These are phyloP conservation scores for Eclectus roratus DNA, from an alignment of 2,113 vertebrate genomes.

Conservation along the genomic window DNA sequence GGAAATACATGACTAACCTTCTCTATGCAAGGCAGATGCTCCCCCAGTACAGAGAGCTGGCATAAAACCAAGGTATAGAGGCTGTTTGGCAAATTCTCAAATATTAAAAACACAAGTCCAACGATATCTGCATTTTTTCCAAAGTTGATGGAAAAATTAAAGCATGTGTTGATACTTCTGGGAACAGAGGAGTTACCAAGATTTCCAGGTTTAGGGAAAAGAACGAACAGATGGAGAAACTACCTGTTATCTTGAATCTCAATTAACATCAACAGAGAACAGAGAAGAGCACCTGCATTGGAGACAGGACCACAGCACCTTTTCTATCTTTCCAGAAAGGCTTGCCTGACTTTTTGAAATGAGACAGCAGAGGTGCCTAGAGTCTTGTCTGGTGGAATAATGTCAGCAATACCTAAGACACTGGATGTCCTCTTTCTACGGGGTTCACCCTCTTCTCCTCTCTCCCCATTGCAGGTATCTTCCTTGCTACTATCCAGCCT, in stretches of 20 bases:
- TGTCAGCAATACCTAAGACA: not conserved
- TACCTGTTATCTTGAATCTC: not conserved
- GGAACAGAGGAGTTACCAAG: not conserved
- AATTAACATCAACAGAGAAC: not conserved
- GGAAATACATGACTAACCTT: not conserved
- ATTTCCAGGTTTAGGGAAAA: not conserved
- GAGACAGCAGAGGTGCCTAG: not conserved
- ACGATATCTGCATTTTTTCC: not conserved
- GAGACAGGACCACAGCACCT: not conserved
- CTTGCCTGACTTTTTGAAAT: not conserved
- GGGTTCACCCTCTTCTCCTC: not conserved
- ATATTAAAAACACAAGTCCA: not conserved
- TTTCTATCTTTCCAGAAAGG: not conserved
- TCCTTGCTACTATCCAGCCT: not conserved
- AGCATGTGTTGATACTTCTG: not conserved
- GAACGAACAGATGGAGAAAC: not conserved
- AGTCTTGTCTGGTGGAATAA: not conserved
- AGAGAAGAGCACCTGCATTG: not conserved
- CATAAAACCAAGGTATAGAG: not conserved
- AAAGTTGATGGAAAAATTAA: conserved; percentile 1
- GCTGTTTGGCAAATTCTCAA: not conserved
- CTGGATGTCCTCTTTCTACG: not conserved
- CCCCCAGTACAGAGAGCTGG: not conserved
- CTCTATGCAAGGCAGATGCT: not conserved
- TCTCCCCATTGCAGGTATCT: not conserved